phyloP scores from a whole-genome alignment of 2,797 vertebrate species.

The Momotus momota region DNA sequence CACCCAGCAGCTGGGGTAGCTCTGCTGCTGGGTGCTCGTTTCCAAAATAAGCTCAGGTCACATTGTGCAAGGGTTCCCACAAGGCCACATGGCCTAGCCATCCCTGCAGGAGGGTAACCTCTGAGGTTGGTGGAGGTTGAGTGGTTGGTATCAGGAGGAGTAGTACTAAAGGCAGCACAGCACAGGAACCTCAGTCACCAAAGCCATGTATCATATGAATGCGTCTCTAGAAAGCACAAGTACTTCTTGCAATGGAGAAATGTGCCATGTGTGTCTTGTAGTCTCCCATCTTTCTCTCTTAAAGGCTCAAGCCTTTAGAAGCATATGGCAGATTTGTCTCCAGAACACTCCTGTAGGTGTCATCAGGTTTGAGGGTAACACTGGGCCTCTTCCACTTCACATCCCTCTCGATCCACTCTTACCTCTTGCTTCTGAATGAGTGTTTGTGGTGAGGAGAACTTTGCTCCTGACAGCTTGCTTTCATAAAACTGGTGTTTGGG shows the following conservation, averaged over 20 bases:
- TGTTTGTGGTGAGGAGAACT: fast-evolving
- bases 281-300: not conserved
- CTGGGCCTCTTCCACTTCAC: not conserved
- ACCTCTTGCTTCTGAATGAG: not conserved
- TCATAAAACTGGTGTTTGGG: not conserved
- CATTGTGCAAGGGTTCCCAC: fast-evolving
- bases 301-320: not conserved
- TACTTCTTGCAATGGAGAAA: not conserved
- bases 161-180: not conserved
- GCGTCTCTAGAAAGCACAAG: not conserved
- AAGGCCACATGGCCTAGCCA: not conserved
- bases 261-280: not conserved
- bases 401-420: not conserved
- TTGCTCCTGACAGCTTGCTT: not conserved
- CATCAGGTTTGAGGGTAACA: not conserved
- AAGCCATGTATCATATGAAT: fast-evolving
- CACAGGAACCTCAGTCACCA: not conserved
- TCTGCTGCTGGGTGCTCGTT: not conserved
- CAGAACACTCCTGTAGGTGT: not conserved
- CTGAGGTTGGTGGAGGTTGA: not conserved
- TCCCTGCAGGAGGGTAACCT: not conserved
- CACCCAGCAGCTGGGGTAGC: not conserved
- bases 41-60: not conserved
- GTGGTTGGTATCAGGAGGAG: not conserved
- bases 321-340: fast-evolving